These are phyloP conservation scores for Ennomos erosarius DNA, from an alignment of 2,888 invertebrate species.

Conservation along the genomic window DNA sequence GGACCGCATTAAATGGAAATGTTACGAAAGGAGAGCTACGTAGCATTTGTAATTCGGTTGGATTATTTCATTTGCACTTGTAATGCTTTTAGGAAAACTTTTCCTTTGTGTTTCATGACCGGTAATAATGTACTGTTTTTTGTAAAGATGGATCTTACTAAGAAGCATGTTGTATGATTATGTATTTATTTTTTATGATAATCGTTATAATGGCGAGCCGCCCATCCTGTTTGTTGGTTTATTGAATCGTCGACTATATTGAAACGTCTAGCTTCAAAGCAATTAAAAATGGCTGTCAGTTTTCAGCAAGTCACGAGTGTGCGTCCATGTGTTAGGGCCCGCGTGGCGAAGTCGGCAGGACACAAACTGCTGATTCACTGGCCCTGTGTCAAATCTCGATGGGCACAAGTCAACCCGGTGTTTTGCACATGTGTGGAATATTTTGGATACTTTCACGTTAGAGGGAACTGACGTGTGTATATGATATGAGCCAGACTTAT, in stretches of 20 bases:
- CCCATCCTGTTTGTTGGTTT: background rate
- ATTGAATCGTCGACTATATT: conserved; percentile 61
- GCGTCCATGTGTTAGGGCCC: conserved; percentile 68
- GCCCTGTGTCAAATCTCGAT: conserved; percentile 81
- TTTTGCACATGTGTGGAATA: conserved; percentile 68
- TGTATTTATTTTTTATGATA: background rate
- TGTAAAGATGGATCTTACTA: too few species aligned
- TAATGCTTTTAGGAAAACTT: conserved; percentile 16
- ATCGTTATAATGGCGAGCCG: background rate
- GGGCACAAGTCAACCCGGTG: conserved; percentile 68
- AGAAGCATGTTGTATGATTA: too few species aligned
- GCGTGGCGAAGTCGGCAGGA: conserved; percentile 49
- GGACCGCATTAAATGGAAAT: conserved; percentile 41
- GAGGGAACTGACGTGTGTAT: too few species aligned
- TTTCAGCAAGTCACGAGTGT: conserved; percentile 68
- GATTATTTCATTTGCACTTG: conserved; percentile 40
- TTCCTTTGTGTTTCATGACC: conserved; percentile 5
- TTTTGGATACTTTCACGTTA: conserved; percentile 33
- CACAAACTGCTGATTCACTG: conserved; percentile 66
- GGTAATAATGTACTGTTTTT: too few species aligned
- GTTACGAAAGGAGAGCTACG: conserved; percentile 34
- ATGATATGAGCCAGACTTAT: too few species aligned
- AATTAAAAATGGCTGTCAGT: conserved; percentile 75
- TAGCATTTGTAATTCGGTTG: conserved; percentile 44
- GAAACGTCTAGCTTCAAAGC: conserved; percentile 61